Evolutionary conservation across 2,113 vertebrate genomes (phyloP).

Genomic region (Barnardius zonarius): DNA sequence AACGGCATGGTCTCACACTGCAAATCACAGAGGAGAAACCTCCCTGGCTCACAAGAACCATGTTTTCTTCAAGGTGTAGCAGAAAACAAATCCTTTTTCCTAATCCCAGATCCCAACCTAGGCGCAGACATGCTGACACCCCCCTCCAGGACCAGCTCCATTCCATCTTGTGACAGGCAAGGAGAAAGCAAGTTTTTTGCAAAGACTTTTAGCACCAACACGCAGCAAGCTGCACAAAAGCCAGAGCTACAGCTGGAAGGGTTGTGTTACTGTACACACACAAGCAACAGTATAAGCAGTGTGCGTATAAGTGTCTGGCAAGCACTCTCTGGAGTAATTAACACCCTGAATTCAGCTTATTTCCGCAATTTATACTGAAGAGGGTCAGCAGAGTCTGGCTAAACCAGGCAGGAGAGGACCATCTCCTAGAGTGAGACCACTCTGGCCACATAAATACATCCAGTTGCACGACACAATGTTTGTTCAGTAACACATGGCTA

Average conservation of each 20-base stretch:
- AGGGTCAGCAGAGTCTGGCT: background rate
- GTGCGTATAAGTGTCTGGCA: rapidly evolving
- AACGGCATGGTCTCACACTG: background rate
- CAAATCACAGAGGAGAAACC: background rate
- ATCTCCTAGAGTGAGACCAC: background rate
- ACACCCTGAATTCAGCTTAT: background rate
- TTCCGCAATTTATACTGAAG: background rate
- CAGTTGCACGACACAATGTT: background rate
- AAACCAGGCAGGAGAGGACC: background rate
- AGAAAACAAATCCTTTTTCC: background rate
- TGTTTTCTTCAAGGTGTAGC: rapidly evolving
- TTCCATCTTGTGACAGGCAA: rapidly evolving
- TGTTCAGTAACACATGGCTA: background rate
- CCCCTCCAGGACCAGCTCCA: background rate
- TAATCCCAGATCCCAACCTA: background rate
- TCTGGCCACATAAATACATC: background rate
- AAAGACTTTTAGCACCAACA: background rate
- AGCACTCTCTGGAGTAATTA: rapidly evolving
- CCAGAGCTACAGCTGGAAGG: background rate
- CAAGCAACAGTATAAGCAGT: background rate
- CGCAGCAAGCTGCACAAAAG: background rate
- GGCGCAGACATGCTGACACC: rapidly evolving
- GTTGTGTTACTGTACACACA: too few relatives aligned
- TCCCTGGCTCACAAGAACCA: background rate
- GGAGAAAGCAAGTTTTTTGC: background rate